Base-by-base conservation (phyloP, 1,140 invertebrate genomes). In the Idris sp. region DNA sequence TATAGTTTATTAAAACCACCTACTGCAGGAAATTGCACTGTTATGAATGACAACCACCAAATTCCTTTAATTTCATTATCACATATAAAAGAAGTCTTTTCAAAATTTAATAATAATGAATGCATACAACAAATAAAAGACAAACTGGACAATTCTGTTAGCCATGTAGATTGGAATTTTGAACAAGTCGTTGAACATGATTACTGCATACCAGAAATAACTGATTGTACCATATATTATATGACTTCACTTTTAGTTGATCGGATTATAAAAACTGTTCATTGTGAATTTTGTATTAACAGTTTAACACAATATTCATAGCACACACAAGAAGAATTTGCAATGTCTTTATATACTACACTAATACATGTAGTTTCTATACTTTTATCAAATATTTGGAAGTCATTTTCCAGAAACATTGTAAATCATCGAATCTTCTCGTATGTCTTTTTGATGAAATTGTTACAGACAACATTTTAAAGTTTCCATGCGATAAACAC, bases 1-100 rank as follows among this genome's bases (percentile, higher is more conserved):
- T 38, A 38, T 16, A 38, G 35, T 18, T 9, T 38, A 18, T 18
- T 38, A 38, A n/a, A 38, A 9, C 35, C 35, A 18, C 35, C 35
- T 18, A 4, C 18, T 38, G 35, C 14, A n/a, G 35, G 35, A 38
- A 38, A 38, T 18, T 38, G 35, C 15, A 18, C 35, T 2, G n/a
- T 38, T 18, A 2, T 2, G n/a, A 38, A 9, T 8, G 4, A 38
- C 16, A 16, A 38, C n/a, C n/a, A 38, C 16, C 35, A 38, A 18
- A 16, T n/a, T 6, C 35, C 35, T 8, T 18, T 38, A 8, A 38
- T 38, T 38, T 38, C 35, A 8, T 14, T 38, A 5, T 38, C 35
- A n/a, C 3, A 18, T 16, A 9, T 9, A 16, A 15, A 38, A 38
- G 9, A 38, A 14, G 4, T 14, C 15, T 18, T 38, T 38, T 38